Percentiles rank a stretch among this genome's conserved stretches.
These are phyloP conservation scores for Pseudococcus jackbeardsleyi DNA, from an alignment of 2,888 invertebrate genomes.

Conservation along the genomic window DNA sequence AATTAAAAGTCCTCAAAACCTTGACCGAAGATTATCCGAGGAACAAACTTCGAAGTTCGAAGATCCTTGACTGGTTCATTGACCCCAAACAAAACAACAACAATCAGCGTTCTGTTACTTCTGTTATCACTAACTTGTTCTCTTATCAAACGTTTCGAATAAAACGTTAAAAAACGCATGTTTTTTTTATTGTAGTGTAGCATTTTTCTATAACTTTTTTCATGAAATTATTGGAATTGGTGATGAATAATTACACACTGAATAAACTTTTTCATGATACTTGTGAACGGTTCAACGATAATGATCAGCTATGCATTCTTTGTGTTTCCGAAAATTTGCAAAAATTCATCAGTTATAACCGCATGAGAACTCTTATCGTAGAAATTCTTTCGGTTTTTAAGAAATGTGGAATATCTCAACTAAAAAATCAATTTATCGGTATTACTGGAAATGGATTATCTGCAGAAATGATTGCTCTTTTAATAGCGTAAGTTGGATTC, in stretches of 20 bases:
- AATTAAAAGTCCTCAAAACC: no score
- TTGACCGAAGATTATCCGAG: no score
- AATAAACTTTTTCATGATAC: conserved; percentile 22
- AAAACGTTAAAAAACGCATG: no score
- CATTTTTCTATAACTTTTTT: neutral
- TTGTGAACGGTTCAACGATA: neutral
- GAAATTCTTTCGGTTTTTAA: neutral
- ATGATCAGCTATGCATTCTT: neutral
- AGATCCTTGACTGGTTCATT: neutral
- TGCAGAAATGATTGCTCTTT: conserved; percentile 5
- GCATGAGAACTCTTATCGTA: neutral
- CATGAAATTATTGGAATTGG: neutral
- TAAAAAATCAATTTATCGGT: conserved; percentile 2
- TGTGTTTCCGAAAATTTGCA: neutral
- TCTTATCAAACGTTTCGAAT: neutral
- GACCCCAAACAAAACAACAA: neutral
- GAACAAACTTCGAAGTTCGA: no score
- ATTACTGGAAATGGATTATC: neutral
- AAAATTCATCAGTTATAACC: neutral
- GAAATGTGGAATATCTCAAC: conserved; percentile 18
- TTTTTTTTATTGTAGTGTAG: neutral
- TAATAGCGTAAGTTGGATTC: conserved; percentile 14
- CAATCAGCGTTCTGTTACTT: neutral
- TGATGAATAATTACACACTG: neutral
- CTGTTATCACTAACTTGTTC: neutral